Conservation (phyloP, 2,113 vertebrate genomes). For the Formicarius rufipectus region DNA sequence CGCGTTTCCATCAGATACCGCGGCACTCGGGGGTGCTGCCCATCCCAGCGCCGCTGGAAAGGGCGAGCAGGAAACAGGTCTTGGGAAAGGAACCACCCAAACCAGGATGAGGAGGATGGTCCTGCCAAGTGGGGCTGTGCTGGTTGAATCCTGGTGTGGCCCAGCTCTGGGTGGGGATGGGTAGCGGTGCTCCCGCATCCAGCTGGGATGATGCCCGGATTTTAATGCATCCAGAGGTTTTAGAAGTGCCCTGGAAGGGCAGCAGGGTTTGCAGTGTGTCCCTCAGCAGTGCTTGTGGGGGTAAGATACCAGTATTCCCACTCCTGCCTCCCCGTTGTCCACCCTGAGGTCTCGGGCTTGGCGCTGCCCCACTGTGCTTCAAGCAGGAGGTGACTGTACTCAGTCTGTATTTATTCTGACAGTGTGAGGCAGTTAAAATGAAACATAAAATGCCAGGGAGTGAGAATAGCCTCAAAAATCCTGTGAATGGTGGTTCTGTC, state of each 20-base stretch:
- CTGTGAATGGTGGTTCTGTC: not conserved
- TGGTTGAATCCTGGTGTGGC: not conserved
- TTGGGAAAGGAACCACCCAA: not conserved
- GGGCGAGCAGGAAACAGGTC: not conserved
- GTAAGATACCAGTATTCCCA: not conserved
- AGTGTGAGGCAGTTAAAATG: not conserved
- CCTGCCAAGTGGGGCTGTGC: fast-evolving
- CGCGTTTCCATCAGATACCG: conserved; percentile 46
- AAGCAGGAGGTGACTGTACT: not conserved
- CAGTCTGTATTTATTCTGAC: not conserved
- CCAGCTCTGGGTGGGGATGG: not conserved
- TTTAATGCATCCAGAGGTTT: not conserved
- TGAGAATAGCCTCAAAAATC: not conserved
- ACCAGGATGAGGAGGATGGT: not conserved
- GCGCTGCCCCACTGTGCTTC: not conserved
- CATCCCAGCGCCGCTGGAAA: not conserved
- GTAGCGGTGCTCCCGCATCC: not conserved
- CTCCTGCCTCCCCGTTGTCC: not conserved
- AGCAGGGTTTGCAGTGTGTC: not conserved
- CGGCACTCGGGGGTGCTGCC: not conserved
- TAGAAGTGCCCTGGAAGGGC: not conserved
- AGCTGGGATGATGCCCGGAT: not conserved
- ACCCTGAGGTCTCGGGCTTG: fast-evolving
- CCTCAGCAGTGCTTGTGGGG: too few species aligned
- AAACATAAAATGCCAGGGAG: not conserved